Base-by-base conservation (phyloP, 2,797 vertebrate species). In the Apogon hyalosoma region DNA sequence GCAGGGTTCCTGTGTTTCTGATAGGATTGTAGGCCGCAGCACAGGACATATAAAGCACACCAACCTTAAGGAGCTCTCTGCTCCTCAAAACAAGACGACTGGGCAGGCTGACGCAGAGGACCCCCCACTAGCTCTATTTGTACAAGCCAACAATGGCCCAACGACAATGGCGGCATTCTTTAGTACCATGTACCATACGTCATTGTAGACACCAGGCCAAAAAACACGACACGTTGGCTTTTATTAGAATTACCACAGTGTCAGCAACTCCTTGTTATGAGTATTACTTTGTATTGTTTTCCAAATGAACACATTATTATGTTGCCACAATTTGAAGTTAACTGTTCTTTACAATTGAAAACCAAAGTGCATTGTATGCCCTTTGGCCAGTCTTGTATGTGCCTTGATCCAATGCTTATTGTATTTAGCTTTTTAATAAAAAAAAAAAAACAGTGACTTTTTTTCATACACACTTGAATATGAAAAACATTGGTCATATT, bases 381-480 rank as follows among this genome's bases (percentile, higher is more conserved):
- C 98, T 99, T 98, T 99, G 98, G 97, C 95, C 95, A 97, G 96
- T 99, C 96, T 98, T 97, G 96, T 97, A 98, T 97, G 98, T 99
- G 98, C 98, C 98, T 99, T 99, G 98, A 98, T 97, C 96, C 93
- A 97, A 98, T 83, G 92, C 97, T 98, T 98, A 95, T 94, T 97
- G 96, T 99, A 98, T 97, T 97, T 96, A 97, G 95, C 97, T 97
- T 98, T 98, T 95, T 96, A 97, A 95, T 59, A 59, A 59, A 36
- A 59, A n/a, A n/a, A 59, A 59, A 36, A 36, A 96, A 95, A 94
- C 92, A 94, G 95, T 96, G 95, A 96, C 95, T 96, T 95, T 93
- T 96, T 98, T 98, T 99, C 96, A 96, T 97, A 97, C 84, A 89
- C 95, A 96, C 92, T 95, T 95, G 95, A 96, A 94, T 95, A 98